These are phyloP conservation scores for Drosophila asahinai DNA, from an alignment of 1,140 invertebrate species.

Conservation along the genomic window DNA sequence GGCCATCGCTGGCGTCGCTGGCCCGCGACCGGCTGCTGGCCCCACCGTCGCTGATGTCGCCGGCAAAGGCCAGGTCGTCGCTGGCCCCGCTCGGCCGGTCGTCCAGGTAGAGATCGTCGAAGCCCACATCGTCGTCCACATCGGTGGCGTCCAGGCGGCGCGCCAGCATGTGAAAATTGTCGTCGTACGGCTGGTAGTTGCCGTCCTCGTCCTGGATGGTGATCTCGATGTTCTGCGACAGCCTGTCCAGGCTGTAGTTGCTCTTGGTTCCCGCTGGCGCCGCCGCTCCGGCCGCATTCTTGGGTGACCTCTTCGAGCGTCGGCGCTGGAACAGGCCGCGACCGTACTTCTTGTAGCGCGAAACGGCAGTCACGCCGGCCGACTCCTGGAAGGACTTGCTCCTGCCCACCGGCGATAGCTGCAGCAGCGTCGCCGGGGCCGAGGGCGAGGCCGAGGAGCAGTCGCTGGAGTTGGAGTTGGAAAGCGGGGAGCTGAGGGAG, in stretches of 20 bases:
- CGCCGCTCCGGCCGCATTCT: conserved; percentile 23
- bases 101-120: conserved; percentile 76
- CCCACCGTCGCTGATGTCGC: conserved; percentile 75
- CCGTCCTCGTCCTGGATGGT: conserved; percentile 84
- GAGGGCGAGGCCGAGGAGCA: conserved; percentile 74
- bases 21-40: conserved; percentile 66
- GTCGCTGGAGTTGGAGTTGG: conserved; percentile 77
- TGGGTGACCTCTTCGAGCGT: conserved; percentile 69
- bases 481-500: conserved; percentile 65
- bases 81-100: conserved; percentile 62
- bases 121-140: conserved; percentile 70
- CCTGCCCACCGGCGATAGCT: conserved; percentile 72
- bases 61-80: conserved; percentile 67
- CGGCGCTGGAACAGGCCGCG: conserved; percentile 75
- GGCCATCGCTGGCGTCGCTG: conserved; percentile 65
- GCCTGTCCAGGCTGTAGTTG: conserved; percentile 75
- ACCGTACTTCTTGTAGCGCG: conserved; percentile 73
- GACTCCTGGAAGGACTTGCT: conserved; percentile 84
- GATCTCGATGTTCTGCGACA: conserved; percentile 83
- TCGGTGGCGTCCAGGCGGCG: conserved; percentile 34
- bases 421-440: conserved; percentile 37
- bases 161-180: conserved; percentile 69
- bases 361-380: conserved; percentile 48
- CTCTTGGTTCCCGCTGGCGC: conserved; percentile 50
- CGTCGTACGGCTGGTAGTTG: conserved; percentile 78